Conservation (phyloP, 2,888 invertebrate genomes). For the Girardia tigrina region DNA sequence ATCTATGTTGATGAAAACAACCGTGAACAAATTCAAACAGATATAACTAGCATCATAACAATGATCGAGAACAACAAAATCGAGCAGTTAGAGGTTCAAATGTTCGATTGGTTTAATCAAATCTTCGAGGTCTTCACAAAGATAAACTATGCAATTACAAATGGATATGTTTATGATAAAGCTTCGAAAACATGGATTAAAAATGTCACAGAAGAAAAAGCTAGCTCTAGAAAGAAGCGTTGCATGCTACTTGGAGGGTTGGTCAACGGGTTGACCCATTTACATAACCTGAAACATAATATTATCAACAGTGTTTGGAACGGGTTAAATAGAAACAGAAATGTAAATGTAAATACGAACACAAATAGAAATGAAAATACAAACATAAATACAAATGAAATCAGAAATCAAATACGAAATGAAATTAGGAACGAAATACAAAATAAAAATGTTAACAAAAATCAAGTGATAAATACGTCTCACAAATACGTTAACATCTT, state of each 20-base stretch:
- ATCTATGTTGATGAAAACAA: conserved; percentile 7
- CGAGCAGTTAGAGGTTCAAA: neutral
- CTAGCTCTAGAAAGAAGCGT: neutral
- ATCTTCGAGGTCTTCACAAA: neutral
- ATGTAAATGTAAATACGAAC: too few species aligned
- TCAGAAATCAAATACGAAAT: neutral
- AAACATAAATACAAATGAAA: too few species aligned
- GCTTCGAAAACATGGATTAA: neutral
- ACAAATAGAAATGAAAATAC: too few species aligned
- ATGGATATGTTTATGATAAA: neutral
- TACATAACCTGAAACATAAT: neutral
- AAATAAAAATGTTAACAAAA: too few species aligned
- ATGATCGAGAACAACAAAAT: neutral
- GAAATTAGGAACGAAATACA: neutral
- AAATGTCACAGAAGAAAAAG: neutral
- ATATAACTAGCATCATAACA: neutral
- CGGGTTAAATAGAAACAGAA: too few species aligned
- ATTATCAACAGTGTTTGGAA: too few species aligned
- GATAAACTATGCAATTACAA: neutral
- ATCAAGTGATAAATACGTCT: neutral
- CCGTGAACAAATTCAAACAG: neutral
- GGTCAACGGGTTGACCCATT: neutral
- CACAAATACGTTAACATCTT: neutral
- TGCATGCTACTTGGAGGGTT: too few species aligned
- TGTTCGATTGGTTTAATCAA: neutral